Evolutionary conservation across 1,140 invertebrate species (phyloP).

Genomic region (Pararge aegeria): DNA sequence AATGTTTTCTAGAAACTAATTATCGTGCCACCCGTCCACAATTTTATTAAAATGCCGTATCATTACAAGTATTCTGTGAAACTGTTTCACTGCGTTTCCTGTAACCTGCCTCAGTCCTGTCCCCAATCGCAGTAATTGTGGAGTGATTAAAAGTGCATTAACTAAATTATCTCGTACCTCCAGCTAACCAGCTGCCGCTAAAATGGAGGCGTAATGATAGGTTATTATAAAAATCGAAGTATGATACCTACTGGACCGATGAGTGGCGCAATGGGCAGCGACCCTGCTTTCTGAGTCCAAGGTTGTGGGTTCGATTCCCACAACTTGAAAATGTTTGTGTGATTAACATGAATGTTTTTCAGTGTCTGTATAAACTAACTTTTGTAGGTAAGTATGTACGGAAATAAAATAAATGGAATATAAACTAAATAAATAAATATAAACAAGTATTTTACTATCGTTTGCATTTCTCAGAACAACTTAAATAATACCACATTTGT

Average conservation of each 20-base stretch:
- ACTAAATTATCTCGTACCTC: background rate
- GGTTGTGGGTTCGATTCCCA: no score
- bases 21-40: background rate
- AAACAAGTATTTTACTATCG: no score
- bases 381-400: no score
- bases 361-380: no score
- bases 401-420: no score
- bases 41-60: slow-evolving; percentile 2
- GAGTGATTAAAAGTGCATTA: slow-evolving; percentile 4
- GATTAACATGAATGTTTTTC: no score
- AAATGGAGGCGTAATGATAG: background rate
- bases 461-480: no score
- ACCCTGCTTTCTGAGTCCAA: no score
- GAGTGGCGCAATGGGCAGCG: background rate
- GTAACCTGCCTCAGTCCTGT: background rate
- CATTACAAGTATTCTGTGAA: background rate
- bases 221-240: background rate
- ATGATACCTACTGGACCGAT: background rate
- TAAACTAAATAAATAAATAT: no score
- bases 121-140: background rate
- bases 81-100: background rate
- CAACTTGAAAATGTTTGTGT: no score
- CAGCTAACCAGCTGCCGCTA: background rate
- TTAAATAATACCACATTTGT: no score
- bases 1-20: background rate